phyloP scores from a whole-genome alignment of 2,797 vertebrate genomes.

The Rhynchonycteris naso region DNA sequence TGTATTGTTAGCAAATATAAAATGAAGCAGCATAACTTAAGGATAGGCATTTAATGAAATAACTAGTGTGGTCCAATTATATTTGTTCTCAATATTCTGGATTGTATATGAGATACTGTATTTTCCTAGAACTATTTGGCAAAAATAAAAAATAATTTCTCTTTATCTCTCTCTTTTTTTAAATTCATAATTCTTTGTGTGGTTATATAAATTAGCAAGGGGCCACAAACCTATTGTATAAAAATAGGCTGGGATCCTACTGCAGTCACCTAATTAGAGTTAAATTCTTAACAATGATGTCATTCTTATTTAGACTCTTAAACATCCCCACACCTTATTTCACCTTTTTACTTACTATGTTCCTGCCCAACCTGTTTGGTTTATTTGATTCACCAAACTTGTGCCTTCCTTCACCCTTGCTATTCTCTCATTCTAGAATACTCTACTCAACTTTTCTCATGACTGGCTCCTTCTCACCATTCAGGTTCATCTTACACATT shows the following conservation, averaged over 20 bases:
- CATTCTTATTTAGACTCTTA: neutral
- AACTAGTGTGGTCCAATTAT: slow-evolving; percentile 29
- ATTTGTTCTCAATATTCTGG: slow-evolving; percentile 18
- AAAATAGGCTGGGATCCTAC: neutral
- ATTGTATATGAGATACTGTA: slow-evolving; percentile 45
- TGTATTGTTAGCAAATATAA: slow-evolving; percentile 25
- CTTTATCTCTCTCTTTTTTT: neutral
- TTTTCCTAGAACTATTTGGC: slow-evolving; percentile 53
- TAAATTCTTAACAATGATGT: neutral
- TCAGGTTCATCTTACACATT: neutral
- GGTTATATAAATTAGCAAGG: slow-evolving; percentile 18
- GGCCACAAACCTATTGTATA: neutral
- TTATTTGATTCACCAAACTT: neutral
- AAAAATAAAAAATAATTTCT: slow-evolving; percentile 67
- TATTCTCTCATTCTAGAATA: neutral
- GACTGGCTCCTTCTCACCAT: neutral
- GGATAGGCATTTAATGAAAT: slow-evolving; percentile 23
- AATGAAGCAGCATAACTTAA: slow-evolving; percentile 19
- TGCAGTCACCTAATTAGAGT: neutral
- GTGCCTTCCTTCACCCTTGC: neutral
- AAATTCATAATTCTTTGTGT: slow-evolving; percentile 3
- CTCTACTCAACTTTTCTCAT: neutral
- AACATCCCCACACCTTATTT: neutral
- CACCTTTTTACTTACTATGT: neutral
- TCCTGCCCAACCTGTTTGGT: neutral